Conservation (phyloP, 2,797 vertebrate species). For the Squalus acanthias region DNA sequence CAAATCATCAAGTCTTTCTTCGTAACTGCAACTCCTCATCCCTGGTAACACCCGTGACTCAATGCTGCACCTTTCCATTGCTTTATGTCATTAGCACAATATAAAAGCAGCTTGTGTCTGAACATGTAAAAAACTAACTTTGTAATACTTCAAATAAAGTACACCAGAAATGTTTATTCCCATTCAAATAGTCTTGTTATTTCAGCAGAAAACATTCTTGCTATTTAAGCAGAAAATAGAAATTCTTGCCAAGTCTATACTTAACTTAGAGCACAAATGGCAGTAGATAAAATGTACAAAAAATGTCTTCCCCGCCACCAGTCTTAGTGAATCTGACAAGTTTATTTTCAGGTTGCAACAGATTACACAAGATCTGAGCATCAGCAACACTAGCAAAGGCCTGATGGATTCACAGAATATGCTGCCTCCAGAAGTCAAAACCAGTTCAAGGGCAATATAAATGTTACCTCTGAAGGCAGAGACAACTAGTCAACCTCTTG, state of each 20-base stretch:
- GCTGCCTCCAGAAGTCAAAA: neutral
- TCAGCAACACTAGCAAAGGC: too few relatives aligned
- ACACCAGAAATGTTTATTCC: neutral
- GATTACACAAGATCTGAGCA: too few relatives aligned
- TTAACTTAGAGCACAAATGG: neutral
- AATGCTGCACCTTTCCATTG: neutral
- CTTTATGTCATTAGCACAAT: neutral
- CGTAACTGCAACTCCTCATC: neutral
- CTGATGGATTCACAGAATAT: neutral
- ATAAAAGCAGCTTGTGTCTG: neutral
- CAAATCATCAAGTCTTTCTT: neutral
- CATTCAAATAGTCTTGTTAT: neutral
- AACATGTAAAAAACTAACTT: neutral
- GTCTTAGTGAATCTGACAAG: neutral
- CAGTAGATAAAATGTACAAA: neutral
- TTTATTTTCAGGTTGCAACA: neutral
- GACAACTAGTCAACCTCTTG: neutral
- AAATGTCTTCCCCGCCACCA: neutral
- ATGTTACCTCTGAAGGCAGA: neutral
- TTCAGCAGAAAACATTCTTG: neutral
- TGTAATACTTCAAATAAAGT: neutral
- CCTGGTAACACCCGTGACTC: neutral
- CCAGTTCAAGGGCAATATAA: neutral
- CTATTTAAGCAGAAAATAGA: neutral
- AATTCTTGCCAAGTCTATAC: neutral